Base-by-base conservation (phyloP, 35 echinoderm and acorn worm genomes). In the Strongylocentrotus purpuratus region DNA sequence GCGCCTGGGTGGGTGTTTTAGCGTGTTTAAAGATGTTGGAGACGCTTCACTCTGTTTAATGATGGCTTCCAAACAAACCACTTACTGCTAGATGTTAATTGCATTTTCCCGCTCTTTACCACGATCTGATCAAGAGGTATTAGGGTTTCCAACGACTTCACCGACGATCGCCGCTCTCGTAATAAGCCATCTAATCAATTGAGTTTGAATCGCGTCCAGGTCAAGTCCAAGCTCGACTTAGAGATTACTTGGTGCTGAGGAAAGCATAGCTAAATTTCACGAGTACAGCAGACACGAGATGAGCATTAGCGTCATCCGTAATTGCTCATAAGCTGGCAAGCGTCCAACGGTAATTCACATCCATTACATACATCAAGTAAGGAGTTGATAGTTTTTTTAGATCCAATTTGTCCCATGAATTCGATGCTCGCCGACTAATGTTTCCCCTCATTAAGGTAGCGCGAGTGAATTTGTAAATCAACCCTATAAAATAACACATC, bases 181-280 rank as follows among this genome's bases (percentile, higher is more conserved):
- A 78, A 78, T 78, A 78, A n/a, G 65, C 65, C 65, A 78, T 78
- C 65, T 78, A n/a, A 78, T 78, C 65, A 78, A 78, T n/a, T 78
- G 65, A 9, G 65, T 28, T 78, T 14, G 7, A 78, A 28, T 78
- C 65, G 20, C 18, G 65, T 78, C 65, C 22, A 78, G 65, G 65
- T 78, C 65, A 25, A 78, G 65, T 78, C 65, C 5, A 28, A 78
- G 65, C 2, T 28, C 25, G 52, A 59, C 2, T 10, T 59, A 17
- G 9, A 10, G 17, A 59, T n/a, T 22, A 78, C 28, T 28, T n/a
- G 65, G 65, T 78, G 65, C 28, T 4, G 22, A 28, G 65, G 22
- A 18, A n/a, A n/a, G 65, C 20, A 78, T 78, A 78, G 65, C 20
- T n/a, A 78, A 78, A 22, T 78, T 2, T 55, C 50, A 14, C 20